Conservation (phyloP, 2,113 vertebrate species). For the Chascanopsetta lugubris region DNA sequence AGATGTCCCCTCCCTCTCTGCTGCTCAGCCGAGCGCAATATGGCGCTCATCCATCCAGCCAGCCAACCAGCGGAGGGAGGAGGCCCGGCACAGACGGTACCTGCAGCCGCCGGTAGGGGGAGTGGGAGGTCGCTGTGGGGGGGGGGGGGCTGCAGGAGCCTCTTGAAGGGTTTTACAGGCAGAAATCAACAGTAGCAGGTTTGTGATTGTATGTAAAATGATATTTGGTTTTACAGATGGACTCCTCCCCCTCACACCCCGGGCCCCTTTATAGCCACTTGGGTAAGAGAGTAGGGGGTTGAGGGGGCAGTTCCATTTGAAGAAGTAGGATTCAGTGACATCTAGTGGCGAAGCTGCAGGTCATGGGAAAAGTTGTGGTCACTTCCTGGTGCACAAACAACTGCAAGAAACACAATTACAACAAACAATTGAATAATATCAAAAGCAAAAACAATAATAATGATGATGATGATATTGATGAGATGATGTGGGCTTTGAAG, state of each 20-base stretch:
- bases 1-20: slow-evolving; percentile 58
- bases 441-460: too few species aligned
- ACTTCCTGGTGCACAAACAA: too few species aligned
- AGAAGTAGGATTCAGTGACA: too few species aligned
- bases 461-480: too few species aligned
- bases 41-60: slow-evolving; percentile 63
- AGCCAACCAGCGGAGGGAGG: not conserved
- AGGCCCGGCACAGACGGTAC: not conserved
- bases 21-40: slow-evolving; percentile 68
- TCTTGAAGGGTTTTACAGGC: not conserved
- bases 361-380: too few species aligned
- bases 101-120: slow-evolving; percentile 10
- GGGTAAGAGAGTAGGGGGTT: too few species aligned
- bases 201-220: not conserved
- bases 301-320: too few species aligned
- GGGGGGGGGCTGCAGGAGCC: not conserved
- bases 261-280: too few species aligned
- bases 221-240: not conserved
- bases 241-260: not conserved
- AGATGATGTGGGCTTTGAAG: too few species aligned
- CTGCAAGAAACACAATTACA: too few species aligned
- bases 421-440: too few species aligned
- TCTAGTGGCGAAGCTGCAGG: too few species aligned
- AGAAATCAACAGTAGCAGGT: not conserved
- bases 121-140: not conserved